A percentile compares a stretch with the other conserved stretches of the same genome.
Evolutionary conservation across 1,140 invertebrate genomes (phyloP).

Genomic region (Hyles euphorbiae): DNA sequence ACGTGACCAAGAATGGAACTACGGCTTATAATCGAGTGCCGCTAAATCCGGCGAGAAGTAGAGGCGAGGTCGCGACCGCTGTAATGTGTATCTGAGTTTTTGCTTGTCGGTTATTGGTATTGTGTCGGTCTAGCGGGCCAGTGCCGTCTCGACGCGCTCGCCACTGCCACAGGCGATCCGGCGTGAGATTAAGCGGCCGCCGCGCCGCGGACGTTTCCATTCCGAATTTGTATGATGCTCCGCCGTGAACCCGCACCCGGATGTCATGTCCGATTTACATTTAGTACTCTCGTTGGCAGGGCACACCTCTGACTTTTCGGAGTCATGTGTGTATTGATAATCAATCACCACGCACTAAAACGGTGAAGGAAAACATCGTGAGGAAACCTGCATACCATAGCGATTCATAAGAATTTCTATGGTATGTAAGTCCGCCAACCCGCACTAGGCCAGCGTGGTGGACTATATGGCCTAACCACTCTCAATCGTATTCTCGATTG

Average conservation of each 20-base stretch:
- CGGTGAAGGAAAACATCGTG: too few relatives aligned
- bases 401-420: too few relatives aligned
- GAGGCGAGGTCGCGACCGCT: conserved; percentile 12
- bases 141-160: conserved; percentile 14
- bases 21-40: conserved; percentile 12
- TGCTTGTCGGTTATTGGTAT: conserved; percentile 27
- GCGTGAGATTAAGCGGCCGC: conserved; percentile 52
- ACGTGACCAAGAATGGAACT: neutral
- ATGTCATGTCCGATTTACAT: conserved; percentile 58
- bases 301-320: too few relatives aligned
- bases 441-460: too few relatives aligned
- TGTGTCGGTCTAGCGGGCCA: conserved; percentile 46
- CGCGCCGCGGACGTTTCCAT: conserved; percentile 54
- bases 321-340: too few relatives aligned
- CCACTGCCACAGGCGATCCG: conserved; percentile 45
- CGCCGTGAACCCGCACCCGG: conserved; percentile 54
- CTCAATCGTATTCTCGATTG: too few relatives aligned
- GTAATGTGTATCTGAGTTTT: conserved; percentile 20
- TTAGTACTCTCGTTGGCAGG: conserved; percentile 43
- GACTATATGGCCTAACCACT: too few relatives aligned
- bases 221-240: conserved; percentile 46
- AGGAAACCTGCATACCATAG: too few relatives aligned
- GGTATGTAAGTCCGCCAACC: too few relatives aligned
- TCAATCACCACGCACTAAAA: too few relatives aligned
- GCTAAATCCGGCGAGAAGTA: conserved; percentile 22